Evolutionary conservation across 2,113 vertebrate species (phyloP), one percentile per base, ranked within the genome.

Genomic region (Bujurquina vittata): DNA sequence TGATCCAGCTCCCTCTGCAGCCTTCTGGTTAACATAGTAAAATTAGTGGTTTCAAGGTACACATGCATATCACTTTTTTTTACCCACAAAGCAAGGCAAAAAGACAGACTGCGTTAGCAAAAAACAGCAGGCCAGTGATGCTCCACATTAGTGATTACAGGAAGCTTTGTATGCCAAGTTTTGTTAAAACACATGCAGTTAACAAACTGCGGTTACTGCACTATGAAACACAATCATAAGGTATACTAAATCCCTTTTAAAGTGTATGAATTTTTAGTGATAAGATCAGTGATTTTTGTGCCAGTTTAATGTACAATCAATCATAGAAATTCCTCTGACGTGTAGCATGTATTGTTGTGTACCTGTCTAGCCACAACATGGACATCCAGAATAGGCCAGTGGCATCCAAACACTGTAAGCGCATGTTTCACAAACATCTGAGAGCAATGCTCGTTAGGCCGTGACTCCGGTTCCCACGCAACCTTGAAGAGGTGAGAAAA

Each of bases 301-400:
- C 26, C 3, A 35, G 40, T 20, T 67, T 18, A 54, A 33, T 73
- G 49, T 18, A 67, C 22, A 69, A 18, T 11, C 9, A 67, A 18
- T 67, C 40, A 49, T 29, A 49, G 63, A 15, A 23, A 37, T 29
- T 33, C 12, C 20, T 35, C 4, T 61, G 7, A 52, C n/a, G 15
- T 10, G 46, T 7, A 33, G 33, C 1, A 33, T 33, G 33, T 33
- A 33, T 33, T 33, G 26, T 20, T 43, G 56, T 57, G 63, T 90
- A 97, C 97, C 96, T 97, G 97, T 89, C 95, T 93, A 62, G 94
- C 97, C 40, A 95, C 92, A 23, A 97, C 94, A 0, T 80, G 58
- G 20, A 96, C 4, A 46, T 97, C 96, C 59, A 97, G 76, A 37
- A 95, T 59, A 59, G 95, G 67, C 84, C 94, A 76, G 43, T 80